phyloP scores from a whole-genome alignment of 2,888 invertebrate species.

The Octonoba sinensis region DNA sequence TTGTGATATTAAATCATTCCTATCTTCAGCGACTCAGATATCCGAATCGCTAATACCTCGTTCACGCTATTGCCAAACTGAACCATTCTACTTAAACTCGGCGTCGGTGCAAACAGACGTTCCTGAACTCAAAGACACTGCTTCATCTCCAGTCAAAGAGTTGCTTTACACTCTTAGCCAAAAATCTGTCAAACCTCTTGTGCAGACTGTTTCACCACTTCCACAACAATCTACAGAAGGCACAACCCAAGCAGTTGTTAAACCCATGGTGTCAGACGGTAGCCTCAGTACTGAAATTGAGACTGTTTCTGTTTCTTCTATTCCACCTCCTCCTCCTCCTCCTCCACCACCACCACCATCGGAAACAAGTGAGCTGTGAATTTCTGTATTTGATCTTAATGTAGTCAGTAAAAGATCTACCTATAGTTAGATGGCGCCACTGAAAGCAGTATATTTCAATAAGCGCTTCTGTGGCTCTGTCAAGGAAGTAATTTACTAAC shows the following conservation, averaged over 20 bases:
- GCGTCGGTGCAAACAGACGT: conserved; percentile 41
- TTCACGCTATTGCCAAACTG: conserved; percentile 57
- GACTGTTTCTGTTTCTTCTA: too few relatives aligned
- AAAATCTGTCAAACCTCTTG: conserved; percentile 39
- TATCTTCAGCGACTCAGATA: conserved; percentile 35
- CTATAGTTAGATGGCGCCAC: too few relatives aligned
- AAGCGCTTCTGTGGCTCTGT: too few relatives aligned
- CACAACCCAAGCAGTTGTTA: background rate
- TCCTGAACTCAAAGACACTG: conserved; percentile 18
- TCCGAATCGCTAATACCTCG: conserved; percentile 38
- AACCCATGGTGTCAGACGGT: background rate
- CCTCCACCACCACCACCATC: conserved; percentile 16
- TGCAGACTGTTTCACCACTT: conserved; percentile 46
- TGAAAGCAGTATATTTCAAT: too few relatives aligned
- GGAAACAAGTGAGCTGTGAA: background rate
- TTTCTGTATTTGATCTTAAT: background rate
- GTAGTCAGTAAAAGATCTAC: background rate
- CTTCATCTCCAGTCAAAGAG: conserved; percentile 57
- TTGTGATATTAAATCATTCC: conserved; percentile 42
- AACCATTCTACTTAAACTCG: conserved; percentile 28
- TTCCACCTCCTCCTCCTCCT: conserved; percentile 2
- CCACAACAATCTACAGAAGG: conserved; percentile 7
- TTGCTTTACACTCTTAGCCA: conserved; percentile 20
- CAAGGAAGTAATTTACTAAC: too few relatives aligned
- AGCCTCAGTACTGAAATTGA: background rate